Conservation (phyloP, 2,888 invertebrate genomes). For the Acanthosepion lycidas region DNA sequence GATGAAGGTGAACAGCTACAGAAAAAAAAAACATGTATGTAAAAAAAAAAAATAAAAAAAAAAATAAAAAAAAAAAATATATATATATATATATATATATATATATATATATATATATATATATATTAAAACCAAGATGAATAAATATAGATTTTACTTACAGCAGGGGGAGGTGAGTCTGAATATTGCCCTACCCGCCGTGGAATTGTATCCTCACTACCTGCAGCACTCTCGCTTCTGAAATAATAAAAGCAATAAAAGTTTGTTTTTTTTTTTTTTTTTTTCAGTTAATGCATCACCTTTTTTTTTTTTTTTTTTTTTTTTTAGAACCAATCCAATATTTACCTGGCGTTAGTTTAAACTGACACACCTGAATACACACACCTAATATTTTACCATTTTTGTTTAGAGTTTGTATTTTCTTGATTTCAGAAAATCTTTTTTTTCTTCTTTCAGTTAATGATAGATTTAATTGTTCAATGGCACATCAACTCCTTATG, state of each 20-base stretch:
- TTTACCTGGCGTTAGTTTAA: not conserved
- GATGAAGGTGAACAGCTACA: not conserved
- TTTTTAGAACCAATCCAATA: not conserved
- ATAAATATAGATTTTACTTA: conserved; percentile 52
- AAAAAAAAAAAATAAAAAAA: not conserved
- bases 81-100: too few species aligned
- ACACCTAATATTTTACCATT: too few species aligned
- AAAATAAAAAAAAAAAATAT: not conserved
- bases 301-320: not conserved
- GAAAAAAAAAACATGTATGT: too few species aligned
- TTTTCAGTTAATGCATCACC: not conserved
- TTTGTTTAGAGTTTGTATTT: too few species aligned
- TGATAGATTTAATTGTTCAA: too few species aligned
- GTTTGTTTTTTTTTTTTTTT: not conserved
- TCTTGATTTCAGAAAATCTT: too few species aligned
- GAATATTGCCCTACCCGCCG: conserved; percentile 48
- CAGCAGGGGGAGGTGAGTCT: conserved; percentile 62
- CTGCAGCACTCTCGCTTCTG: conserved; percentile 45
- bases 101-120: too few species aligned
- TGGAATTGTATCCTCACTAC: conserved; percentile 44
- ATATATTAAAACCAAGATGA: not conserved
- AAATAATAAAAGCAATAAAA: not conserved
- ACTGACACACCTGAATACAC: too few species aligned
- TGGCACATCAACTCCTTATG: too few species aligned
- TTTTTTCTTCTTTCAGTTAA: too few species aligned